A percentile compares a stretch with the other conserved stretches of the same genome.
Conservation (phyloP, 2,888 invertebrate species). For the Agrenia bidenticulata region DNA sequence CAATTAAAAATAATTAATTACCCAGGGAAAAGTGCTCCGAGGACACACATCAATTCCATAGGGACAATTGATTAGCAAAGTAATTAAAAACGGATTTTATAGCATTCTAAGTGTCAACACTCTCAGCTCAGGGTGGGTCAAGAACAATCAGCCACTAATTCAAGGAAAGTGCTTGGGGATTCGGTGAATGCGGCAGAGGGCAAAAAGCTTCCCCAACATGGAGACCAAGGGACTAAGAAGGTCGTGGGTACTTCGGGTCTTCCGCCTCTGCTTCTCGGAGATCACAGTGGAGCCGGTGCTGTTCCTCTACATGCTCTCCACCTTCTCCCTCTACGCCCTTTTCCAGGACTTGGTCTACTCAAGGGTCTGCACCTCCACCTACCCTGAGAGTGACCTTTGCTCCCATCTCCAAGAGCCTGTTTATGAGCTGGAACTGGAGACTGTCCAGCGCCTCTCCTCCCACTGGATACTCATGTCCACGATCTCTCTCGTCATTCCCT, state of each 20-base stretch:
- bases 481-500: constrained; percentile 54
- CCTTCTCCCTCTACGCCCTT: constrained; percentile 56
- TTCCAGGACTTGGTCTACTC: constrained; percentile 57
- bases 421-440: constrained; percentile 47
- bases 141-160: no score
- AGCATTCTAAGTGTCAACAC: no score
- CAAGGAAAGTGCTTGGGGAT: no score
- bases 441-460: constrained; percentile 54
- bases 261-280: constrained; percentile 26
- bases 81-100: no score
- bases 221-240: no score
- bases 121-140: no score
- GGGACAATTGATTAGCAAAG: no score
- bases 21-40: no score
- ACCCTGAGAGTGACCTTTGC: constrained; percentile 31
- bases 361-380: constrained; percentile 55
- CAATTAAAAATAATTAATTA: no score
- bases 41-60: no score
- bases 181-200: no score
- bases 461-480: constrained; percentile 55
- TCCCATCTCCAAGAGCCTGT: constrained; percentile 49
- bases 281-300: constrained; percentile 59
- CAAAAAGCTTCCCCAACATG: no score
- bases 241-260: background rate
- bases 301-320: constrained; percentile 58